A percentile compares a stretch with the other conserved stretches of the same genome.
These are phyloP conservation scores for Eumaeus atala DNA, from an alignment of 1,140 invertebrate genomes.

Conservation along the genomic window DNA sequence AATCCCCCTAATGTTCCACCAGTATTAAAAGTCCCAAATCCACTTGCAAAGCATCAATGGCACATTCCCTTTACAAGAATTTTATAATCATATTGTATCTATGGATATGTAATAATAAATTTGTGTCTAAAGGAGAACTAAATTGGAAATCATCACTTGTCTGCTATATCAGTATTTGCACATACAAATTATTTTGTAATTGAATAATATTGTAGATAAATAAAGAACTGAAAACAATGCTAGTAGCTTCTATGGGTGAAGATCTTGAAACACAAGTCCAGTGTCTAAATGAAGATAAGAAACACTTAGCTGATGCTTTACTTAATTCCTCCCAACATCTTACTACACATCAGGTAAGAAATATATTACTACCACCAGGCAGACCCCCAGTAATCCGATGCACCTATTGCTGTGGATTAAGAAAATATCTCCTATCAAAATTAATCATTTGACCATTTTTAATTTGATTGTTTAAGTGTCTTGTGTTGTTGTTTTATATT, in stretches of 20 bases:
- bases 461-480: too few relatives aligned
- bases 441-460: too few relatives aligned
- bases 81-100: too few relatives aligned
- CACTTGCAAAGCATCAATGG: too few relatives aligned
- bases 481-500: not conserved
- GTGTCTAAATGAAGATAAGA: slow-evolving; percentile 91
- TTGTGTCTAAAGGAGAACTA: not conserved
- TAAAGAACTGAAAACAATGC: slow-evolving; percentile 91
- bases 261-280: slow-evolving; percentile 92
- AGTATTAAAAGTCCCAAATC: not conserved
- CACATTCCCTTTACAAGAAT: too few relatives aligned
- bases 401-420: too few relatives aligned
- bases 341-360: slow-evolving; percentile 82
- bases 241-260: slow-evolving; percentile 95
- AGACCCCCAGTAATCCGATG: too few relatives aligned
- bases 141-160: too few relatives aligned
- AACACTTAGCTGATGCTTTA: slow-evolving; percentile 88
- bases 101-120: not conserved
- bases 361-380: not conserved
- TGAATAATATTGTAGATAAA: slow-evolving; percentile 83
- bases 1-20: too few relatives aligned
- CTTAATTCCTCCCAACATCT: slow-evolving; percentile 89
- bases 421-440: too few relatives aligned
- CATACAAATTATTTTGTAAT: too few relatives aligned
- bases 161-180: too few relatives aligned